Conservation (phyloP, 2,113 vertebrate species). For the Trichomycterus rosablanca region DNA sequence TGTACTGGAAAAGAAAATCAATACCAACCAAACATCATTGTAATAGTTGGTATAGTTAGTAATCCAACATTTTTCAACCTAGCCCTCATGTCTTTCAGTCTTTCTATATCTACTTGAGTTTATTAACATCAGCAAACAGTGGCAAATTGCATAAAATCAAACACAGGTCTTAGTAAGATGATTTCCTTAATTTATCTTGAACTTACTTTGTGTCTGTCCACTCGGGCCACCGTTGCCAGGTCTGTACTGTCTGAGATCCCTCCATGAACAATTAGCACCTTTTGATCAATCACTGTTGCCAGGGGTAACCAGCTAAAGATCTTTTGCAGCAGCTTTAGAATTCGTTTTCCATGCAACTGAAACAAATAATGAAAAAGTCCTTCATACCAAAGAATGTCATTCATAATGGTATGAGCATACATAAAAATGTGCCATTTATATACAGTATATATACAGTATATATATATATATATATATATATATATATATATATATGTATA, state of each 20-base stretch:
- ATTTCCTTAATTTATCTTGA: background rate
- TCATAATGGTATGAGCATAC: too few species aligned
- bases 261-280: slow-evolving; percentile 83
- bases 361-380: background rate
- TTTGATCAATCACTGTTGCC: slow-evolving; percentile 85
- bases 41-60: too few species aligned
- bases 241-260: slow-evolving; percentile 85
- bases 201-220: slow-evolving; percentile 81
- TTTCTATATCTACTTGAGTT: too few species aligned
- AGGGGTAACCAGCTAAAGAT: slow-evolving; percentile 91
- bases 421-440: too few species aligned
- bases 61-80: too few species aligned
- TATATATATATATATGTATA: too few species aligned
- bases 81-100: too few species aligned
- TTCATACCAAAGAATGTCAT: too few species aligned
- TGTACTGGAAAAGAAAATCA: slow-evolving; percentile 51
- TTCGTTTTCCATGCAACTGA: slow-evolving; percentile 84
- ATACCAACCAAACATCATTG: slow-evolving; percentile 1
- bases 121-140: too few species aligned
- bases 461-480: too few species aligned
- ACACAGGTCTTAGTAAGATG: too few species aligned
- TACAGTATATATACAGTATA: background rate
- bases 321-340: slow-evolving; percentile 82
- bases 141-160: too few species aligned
- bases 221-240: slow-evolving; percentile 71